Evolutionary conservation across 2,888 invertebrate species (phyloP).

Genomic region (Strigamia crassipes): DNA sequence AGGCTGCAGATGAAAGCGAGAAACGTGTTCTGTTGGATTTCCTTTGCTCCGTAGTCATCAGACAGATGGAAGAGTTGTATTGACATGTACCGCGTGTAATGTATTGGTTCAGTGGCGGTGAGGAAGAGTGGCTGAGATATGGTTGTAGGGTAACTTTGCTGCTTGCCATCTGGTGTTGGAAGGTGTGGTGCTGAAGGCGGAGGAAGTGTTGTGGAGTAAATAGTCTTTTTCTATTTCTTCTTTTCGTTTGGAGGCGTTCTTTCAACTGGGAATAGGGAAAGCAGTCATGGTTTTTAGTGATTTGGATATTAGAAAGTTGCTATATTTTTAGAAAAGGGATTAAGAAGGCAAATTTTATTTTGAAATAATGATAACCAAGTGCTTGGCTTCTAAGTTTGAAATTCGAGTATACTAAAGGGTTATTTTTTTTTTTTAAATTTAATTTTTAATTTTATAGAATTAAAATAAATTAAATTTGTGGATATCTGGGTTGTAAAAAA

Average conservation of each 20-base stretch:
- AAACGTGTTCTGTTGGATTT: neutral
- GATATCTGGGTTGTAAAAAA: no score
- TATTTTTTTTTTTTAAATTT: no score
- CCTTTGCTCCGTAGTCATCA: neutral
- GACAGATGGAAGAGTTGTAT: neutral
- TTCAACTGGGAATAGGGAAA: no score
- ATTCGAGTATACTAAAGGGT: no score
- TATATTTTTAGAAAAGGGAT: no score
- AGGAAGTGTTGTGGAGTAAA: neutral
- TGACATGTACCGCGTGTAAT: neutral
- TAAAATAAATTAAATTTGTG: no score
- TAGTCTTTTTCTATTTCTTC: neutral
- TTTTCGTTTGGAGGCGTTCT: neutral
- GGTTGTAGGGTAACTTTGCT: neutral
- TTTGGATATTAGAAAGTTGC: no score
- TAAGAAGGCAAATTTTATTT: no score
- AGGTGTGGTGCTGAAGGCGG: neutral
- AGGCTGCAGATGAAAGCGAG: neutral
- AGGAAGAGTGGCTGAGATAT: neutral
- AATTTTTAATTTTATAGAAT: no score
- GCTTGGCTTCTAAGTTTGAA: no score
- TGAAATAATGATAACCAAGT: no score
- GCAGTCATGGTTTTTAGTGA: no score
- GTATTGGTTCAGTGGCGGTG: neutral
- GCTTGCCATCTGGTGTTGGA: neutral